Evolutionary conservation across 2,797 vertebrate genomes (phyloP), one percentile per base, ranked within the genome.

Genomic region (Synanceia verrucosa): DNA sequence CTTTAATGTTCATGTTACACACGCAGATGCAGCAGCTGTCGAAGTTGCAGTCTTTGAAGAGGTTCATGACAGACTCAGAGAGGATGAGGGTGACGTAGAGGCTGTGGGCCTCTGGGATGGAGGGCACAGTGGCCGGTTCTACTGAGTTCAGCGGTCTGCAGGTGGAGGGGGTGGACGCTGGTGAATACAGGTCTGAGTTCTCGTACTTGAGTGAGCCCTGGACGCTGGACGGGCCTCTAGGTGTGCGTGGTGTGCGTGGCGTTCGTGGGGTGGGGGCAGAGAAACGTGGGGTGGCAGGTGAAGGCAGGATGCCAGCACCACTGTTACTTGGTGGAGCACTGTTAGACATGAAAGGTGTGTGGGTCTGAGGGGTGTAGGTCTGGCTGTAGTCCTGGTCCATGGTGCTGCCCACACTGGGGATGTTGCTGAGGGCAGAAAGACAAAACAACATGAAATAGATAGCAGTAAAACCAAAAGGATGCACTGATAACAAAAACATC

Each of bases 11-110:
- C 96, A 97, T 99, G 92, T 99, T 99, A 86, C 98, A 99, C 44
- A 97, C 98, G 26, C 98, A 99, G 85, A 99, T 95, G 94, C 98
- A 99, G 90, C 98, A 99, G 95, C 97, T 99, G 94, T 99, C 98
- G 48, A 99, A 99, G 94, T 98, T 99, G 86, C 98, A 99, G 94
- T 99, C 98, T 86, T 97, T 98, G 92, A 97, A 99, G 81, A 99
- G 96, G 79, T 99, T 99, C 96, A 98, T 97, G 82, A 98, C 97
- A 0, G 98, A 98, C 86, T 99, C 98, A 0, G 98, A 99, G 74
- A 99, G 97, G 89, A 99, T 99, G 91, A 99, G 97, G 60, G 96
- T 99, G 64, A 99, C 98, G 11, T 99, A 99, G 58, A 99, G 97
- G 92, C 98, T 99, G 93, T 99, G 98, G 18, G 98, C 98, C 92